Base-by-base conservation (phyloP, 2,888 invertebrate species). In the Ctenicera cuprea region DNA sequence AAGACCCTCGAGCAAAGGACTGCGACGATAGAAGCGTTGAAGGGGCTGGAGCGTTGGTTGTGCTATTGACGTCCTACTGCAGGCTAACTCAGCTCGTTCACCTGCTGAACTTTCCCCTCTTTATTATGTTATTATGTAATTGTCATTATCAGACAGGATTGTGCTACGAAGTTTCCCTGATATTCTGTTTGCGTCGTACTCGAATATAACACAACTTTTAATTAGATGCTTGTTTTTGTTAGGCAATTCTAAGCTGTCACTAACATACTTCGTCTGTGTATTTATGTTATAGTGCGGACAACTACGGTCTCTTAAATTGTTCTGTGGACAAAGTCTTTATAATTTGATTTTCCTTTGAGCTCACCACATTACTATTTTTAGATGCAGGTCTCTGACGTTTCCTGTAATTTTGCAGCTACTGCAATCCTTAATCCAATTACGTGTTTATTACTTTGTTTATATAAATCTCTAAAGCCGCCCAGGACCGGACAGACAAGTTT, bases 181-280 rank as follows among this genome's bases (percentile, higher is more conserved):
- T 69, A 61, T 69, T 69, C 69, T 61, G 69, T 69, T 61, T 61
- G 69, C 69, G 61, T 41, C 61, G 50, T 62, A 50, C 48, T 69
- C 61, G 59, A 69, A 69, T 62, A 69, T 62, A 61, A 45, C 62
- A 62, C 62, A 69, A 69, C 69, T 69, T 69, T 69, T 69, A 69
- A 69, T 69, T 69, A 62, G 68, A 68, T 68, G 61, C 69, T 69
- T 62, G 69, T 69, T 69, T 69, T 69, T 69, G 69, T 62, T 61
- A 69, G 61, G 69, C 62, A 69, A 69, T 69, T 69, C 50, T 38
- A 62, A 48, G 22, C 61, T 69, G 69, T 69, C 69, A 69, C 61
- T 69, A 62, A 18, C 69, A 69, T 41, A 37, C 67, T 62, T 52
- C 50, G 54, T 54, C 57, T 43, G 50, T 16, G 61, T 59, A 69